Evolutionary conservation across 37 sponge, comb jelly and placozoan genomes (phyloP), one percentile per base, ranked within the genome.

Genomic region (Haliclona indistincta): DNA sequence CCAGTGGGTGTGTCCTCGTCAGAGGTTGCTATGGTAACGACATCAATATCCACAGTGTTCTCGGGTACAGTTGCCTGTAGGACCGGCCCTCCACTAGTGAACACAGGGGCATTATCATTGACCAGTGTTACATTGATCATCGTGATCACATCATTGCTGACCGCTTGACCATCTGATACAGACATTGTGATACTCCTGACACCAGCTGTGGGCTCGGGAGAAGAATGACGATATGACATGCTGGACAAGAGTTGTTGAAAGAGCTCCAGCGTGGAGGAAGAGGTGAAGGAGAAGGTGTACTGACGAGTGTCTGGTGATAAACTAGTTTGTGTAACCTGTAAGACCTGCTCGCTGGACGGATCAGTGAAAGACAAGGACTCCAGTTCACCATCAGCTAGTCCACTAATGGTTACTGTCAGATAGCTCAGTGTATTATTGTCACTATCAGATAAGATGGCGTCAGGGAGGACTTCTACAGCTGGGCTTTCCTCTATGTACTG

Each of bases 31-130:
- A 90, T 72, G 7, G 63, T 56, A 26, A 38, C 56, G 20, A 81
- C 82, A 1, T 30, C 22, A 3, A 79, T 38, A 23, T 41, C 73
- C 3, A 35, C 73, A 5, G 65, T 28, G 43, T 80, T 83, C 44
- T 90, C 82, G 17, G 23, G 49, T 1, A 63, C 79, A 34, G 26
- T 11, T 26, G 74, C 62, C 28, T 58, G 63, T 23, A 70, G 36
- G 43, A 73, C 38, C 15, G n/a, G 61, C 7, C 38, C 13, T 10
- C n/a, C 49, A 1, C 33, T 41, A 53, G 74, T 76, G 17, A 90
- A 85, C 0, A 69, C 52, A 32, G 91, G 91, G 6, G 71, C 45
- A 68, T 90, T 90, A 39, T 90, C 91, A 44, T 90, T 90, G 13
- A 77, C 4, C 25, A 90, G 63, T 1, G 45, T 43, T 11, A 90